Base-by-base conservation (phyloP, 2,113 vertebrate genomes). In the Festucalex cinctus region DNA sequence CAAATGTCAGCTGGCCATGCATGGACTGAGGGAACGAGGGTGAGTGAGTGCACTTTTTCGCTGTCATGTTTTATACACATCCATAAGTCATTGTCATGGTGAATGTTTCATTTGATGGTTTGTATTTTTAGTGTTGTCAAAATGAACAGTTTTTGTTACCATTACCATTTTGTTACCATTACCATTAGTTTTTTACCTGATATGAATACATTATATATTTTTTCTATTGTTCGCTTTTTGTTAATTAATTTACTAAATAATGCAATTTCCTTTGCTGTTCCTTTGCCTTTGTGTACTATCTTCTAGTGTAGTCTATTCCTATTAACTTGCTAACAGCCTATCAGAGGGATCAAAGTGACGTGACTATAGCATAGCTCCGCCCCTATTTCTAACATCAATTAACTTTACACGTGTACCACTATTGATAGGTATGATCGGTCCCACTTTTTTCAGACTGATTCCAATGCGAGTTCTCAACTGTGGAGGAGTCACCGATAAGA, bases 11-110 rank as follows among this genome's bases (percentile, higher is more conserved):
- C 10, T 65, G 16, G 74, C 44, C 62, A 66, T 66, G 74, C 62
- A 66, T 66, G 74, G 70, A 43, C 72, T 69, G 67, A 71, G 58
- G 72, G 28, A 28, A 26, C 48, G 48, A 46, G 73, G 83, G 87
- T 88, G 75, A 82, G 86, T 78, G 82, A 51, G 74, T 77, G 65
- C 70, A 51, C 53, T n/a, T 69, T 26, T 62, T 24, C 13, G 24
- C 6, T 54, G 9, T 54, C 1, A 36, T 58, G 36, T 58, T 35
- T 58, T 35, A 32, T 58, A 58, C 16, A 58, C 28, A 32, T 58
- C 16, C 28, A 9, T 3, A 28, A 32, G 8, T 9, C 8, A 13
- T 32, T 19, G 6, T 57, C 24, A 56, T 57, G 32, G 6, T 28
- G 53, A 6, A 56, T 14, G 22, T 14, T 56, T 56, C 22, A 56